Base-by-base conservation (phyloP, 2,888 invertebrate genomes). In the Nymphalis c-album region DNA sequence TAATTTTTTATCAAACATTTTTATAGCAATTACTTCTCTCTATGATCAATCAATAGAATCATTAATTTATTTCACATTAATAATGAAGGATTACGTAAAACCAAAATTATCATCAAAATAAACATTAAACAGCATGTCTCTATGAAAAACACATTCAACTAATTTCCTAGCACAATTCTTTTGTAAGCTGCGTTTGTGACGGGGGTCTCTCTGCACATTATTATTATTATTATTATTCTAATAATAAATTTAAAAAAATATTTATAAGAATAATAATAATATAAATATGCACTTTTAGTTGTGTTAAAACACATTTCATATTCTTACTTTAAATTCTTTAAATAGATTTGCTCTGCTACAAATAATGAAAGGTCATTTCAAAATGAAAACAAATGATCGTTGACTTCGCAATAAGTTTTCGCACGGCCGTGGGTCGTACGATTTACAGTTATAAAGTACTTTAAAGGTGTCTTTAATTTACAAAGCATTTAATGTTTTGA, bases 331-430 rank as follows among this genome's bases (percentile, higher is more conserved):
- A 17, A 17, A n/a, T 17, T 55, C n/a, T 55, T n/a, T 31, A 55
- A 55, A 55, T 55, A 55, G 26, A 26, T 18, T 13, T 53, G 1
- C 31, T 55, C 31, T 31, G 7, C 60, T 60, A 63, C 50, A 66
- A 61, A 66, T 60, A 66, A 50, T 20, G 60, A 60, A 57, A 60
- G 69, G 46, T 63, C 53, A 63, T 50, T 63, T 66, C 60, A 63
- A 69, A 69, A 69, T 66, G 63, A 63, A 66, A 63, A 69, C 60
- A 69, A 69, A 69, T 69, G 66, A 50, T 5, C 13, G 55, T 35
- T 48, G 55, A 35, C 53, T 63, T 62, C 46, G 26, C 35, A 47
- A 50, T 64, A 26, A 62, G 40, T 53, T 58, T 60, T 47, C 50
- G 51, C 31, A 31, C 58, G 68, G 40, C 22, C n/a, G 17, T 61